Conservation (phyloP, 2,888 invertebrate species). For the Pollenia griseotomentosa region DNA sequence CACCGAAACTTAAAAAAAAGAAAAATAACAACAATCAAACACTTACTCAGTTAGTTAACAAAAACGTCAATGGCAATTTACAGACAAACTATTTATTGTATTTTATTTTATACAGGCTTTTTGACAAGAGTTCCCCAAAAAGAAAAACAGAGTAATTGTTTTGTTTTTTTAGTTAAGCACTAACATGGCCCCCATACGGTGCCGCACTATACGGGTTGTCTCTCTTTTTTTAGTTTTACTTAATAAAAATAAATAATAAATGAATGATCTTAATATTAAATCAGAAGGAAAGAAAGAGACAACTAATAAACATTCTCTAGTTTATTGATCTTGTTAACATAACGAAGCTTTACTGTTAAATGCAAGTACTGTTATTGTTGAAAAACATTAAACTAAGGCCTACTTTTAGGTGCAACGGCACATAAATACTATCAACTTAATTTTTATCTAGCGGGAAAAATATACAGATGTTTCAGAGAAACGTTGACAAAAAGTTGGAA, state of each 20-base stretch:
- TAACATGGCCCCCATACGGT: constrained; percentile 27
- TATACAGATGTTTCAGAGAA: too few relatives aligned
- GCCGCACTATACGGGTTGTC: constrained; percentile 7
- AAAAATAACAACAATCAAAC: constrained; percentile 4
- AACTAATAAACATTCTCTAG: neutral
- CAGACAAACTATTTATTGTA: constrained; percentile 56
- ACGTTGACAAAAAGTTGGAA: too few relatives aligned
- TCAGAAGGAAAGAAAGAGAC: constrained; percentile 12
- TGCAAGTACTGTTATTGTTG: neutral
- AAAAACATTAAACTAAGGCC: neutral
- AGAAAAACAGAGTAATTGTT: constrained; percentile 31
- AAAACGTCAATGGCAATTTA: constrained; percentile 60
- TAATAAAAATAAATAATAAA: too few relatives aligned
- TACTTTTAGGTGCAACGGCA: constrained; percentile 43
- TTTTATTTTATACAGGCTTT: constrained; percentile 45
- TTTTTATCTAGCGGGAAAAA: neutral
- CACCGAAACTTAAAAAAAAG: constrained; percentile 28
- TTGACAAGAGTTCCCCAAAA: constrained; percentile 22
- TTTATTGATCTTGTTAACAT: neutral
- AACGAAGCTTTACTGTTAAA: constrained; percentile 7
- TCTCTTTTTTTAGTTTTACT: constrained; percentile 18
- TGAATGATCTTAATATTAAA: neutral
- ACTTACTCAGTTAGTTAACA: constrained; percentile 55
- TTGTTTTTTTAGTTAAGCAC: constrained; percentile 17
- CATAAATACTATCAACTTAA: neutral